These are phyloP conservation scores for Cydia splendana DNA, from an alignment of 1,140 invertebrate genomes.

Conservation along the genomic window DNA sequence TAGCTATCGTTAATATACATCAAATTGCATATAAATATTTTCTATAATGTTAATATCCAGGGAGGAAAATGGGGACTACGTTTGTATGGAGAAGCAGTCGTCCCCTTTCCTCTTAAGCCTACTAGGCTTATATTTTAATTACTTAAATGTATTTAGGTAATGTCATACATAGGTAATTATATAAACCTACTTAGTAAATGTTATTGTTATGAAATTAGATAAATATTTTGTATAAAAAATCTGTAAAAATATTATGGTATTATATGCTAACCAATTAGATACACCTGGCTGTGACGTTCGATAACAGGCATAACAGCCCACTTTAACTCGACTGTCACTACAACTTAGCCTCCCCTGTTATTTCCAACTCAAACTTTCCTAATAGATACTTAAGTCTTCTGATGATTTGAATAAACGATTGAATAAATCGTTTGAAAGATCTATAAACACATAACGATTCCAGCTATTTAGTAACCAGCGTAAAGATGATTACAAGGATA, in stretches of 20 bases:
- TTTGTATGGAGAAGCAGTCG: too few relatives aligned
- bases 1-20: too few relatives aligned
- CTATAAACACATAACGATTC: not conserved
- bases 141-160: too few relatives aligned
- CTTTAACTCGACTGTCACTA: not conserved
- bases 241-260: not conserved
- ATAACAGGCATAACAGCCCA: conserved; percentile 5
- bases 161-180: too few relatives aligned
- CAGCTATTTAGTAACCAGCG: too few relatives aligned
- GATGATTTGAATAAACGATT: not conserved
- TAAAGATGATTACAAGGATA: not conserved
- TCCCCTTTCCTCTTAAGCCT: too few relatives aligned
- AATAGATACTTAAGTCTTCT: not conserved
- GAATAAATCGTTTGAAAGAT: not conserved
- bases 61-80: too few relatives aligned
- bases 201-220: too few relatives aligned
- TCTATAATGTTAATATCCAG: too few relatives aligned
- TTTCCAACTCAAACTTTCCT: conserved; percentile 11
- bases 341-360: conserved; percentile 9
- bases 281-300: conserved; percentile 1
- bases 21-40: too few relatives aligned
- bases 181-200: too few relatives aligned
- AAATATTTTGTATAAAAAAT: not conserved
- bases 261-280: not conserved
- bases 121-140: too few relatives aligned